Evolutionary conservation across 2,113 vertebrate species (phyloP).

Genomic region (Otus sunia): DNA sequence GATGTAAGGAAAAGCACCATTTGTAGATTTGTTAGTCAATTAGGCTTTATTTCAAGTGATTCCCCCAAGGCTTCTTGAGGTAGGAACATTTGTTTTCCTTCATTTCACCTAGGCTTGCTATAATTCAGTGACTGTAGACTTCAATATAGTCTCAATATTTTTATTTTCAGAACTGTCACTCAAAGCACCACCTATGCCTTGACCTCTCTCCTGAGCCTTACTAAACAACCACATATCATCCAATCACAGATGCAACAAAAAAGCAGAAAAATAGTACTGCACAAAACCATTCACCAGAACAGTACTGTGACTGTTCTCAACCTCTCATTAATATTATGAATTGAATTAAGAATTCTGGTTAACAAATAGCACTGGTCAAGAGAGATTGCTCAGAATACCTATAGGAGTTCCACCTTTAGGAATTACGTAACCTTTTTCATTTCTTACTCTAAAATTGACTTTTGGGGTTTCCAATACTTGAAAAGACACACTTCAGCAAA

Average conservation of each 20-base stretch:
- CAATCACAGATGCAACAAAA: neutral
- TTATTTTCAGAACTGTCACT: neutral
- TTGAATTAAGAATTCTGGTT: constrained; percentile 52
- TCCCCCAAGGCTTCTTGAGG: constrained; percentile 17
- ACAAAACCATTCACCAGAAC: constrained; percentile 19
- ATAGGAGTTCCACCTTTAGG: neutral
- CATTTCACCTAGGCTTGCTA: constrained; percentile 4
- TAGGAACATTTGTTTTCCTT: constrained; percentile 40
- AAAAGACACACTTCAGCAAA: neutral
- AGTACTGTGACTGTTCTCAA: constrained; percentile 35
- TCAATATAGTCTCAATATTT: neutral
- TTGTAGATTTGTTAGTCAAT: constrained; percentile 59
- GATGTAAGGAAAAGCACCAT: neutral
- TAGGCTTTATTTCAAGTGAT: constrained; percentile 33
- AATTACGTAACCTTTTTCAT: fast-evolving
- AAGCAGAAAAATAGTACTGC: neutral
- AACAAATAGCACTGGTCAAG: neutral
- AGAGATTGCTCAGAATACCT: neutral
- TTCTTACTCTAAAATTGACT: neutral
- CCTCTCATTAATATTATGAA: constrained; percentile 17
- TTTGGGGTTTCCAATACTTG: neutral
- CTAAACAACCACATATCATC: neutral
- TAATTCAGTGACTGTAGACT: neutral
- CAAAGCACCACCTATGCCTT: neutral
- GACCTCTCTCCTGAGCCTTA: neutral